Evolutionary conservation across 2,797 vertebrate genomes (phyloP), one percentile per base, ranked within the genome.

Genomic region (Neosalanx taihuensis): DNA sequence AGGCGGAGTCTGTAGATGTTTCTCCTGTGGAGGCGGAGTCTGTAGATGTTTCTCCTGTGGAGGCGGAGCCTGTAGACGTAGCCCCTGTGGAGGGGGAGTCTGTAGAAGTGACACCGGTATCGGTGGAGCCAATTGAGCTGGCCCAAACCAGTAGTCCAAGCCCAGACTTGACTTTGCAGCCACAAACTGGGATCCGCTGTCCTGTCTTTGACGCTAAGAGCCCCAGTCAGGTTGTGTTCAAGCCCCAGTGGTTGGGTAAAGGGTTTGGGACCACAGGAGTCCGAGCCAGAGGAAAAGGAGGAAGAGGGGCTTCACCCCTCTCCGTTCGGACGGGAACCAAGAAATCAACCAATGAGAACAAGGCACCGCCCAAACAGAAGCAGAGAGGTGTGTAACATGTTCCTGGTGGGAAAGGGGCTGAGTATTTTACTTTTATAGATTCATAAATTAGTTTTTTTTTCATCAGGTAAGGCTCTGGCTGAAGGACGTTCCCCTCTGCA

Each of bases 401-500:
- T n/a, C 5, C 46, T 6, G 10, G 56, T 29, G 26, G 18, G 4
- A 41, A 41, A 46, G 41, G 10, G 37, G 37, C 17, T 46, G 10
- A 4, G 1, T 6, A 5, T 12, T 13, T 58, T 23, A 35, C 49
- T 49, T 26, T 5, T 5, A 4, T 62, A 20, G 5, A 53, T 15
- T 13, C 56, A 0, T 18, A 1, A 4, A 35, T 1, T 26, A n/a
- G 58, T 13, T 26, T 9, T 68, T 4, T 4, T 46, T 10, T 46
- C 53, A 17, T 5, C 62, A 92, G 92, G 87, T 58, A 88, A 83
- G 31, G 68, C 56, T 18, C 70, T 84, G 17, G 76, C 82, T 29
- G 90, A 91, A 35, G 94, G 94, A 3, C 94, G 97, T 49, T 96
- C 96, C 0, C 97, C 97, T 0, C 92, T 99, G 78, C 95, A 96